Evolutionary conservation across 2,888 invertebrate genomes (phyloP), one percentile per base, ranked within the genome.

Genomic region (Lithophane semibrunnea): DNA sequence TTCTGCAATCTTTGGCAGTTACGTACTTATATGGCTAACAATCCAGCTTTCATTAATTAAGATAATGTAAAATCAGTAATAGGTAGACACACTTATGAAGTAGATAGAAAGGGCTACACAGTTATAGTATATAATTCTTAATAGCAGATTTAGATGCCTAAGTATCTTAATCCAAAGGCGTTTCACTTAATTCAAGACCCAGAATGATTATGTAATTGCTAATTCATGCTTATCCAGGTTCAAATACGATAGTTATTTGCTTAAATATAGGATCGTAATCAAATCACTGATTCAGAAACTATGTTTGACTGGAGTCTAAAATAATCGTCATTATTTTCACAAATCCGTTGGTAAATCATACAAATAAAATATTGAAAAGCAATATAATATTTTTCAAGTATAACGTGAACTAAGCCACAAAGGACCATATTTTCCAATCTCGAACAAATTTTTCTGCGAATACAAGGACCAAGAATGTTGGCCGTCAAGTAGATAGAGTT

Each of bases 401-500:
- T 37, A 13, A 49, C 10, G 8, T 42, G 16, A 66, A 54, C 37
- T 29, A n/a, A 58, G 52, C 13, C 37, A 65, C 49, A 52, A 58
- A 70, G 37, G 60, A 70, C 54, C 24, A 71, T 5, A 13, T 52
- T 63, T 67, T 80, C 13, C 3, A 67, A 70, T 54, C 13, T 44
- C 13, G 29, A 29, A 58, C 37, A 42, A 58, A 63, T 58, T 77
- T 67, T 68, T 49, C 72, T 56, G 16, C 18, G 12, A 47, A 47
- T 29, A 47, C 58, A 75, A 84, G 63, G 69, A 70, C 79, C 66
- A 71, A 64, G 54, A 67, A 66, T 63, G 70, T 47, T 24, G 16
- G 47, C 42, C 42, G 29, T 29, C 65, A 54, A 52, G 75, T 64
- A 75, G 71, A 86, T 82, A 67, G 63, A 76, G 77, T 79, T 83